Evolutionary conservation across 2,888 invertebrate species (phyloP).

Genomic region (Troglohyphantes excavatus): DNA sequence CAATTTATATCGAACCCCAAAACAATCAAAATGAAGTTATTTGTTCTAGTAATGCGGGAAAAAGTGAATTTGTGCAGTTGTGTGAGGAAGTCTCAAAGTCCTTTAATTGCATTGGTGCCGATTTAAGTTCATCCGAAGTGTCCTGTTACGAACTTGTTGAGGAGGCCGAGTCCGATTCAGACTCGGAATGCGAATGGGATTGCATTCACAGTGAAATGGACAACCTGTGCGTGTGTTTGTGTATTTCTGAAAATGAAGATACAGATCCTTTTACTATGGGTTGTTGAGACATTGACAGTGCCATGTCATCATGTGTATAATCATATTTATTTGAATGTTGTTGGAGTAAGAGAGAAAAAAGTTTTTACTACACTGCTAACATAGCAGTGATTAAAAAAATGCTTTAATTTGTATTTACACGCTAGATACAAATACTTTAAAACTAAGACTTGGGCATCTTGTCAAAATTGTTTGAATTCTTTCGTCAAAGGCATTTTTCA

Average conservation of each 20-base stretch:
- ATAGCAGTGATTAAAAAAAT: too few relatives aligned
- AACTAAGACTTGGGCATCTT: too few relatives aligned
- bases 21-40: too few relatives aligned
- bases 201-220: neutral
- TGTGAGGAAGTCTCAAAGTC: neutral
- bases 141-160: neutral
- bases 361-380: too few relatives aligned
- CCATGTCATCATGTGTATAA: too few relatives aligned
- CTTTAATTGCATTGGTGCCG: too few relatives aligned
- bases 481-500: too few relatives aligned
- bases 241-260: neutral
- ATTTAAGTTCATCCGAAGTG: neutral
- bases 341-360: neutral
- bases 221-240: neutral
- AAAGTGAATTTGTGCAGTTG: neutral
- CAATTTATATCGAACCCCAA: too few relatives aligned
- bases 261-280: neutral
- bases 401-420: too few relatives aligned
- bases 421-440: too few relatives aligned
- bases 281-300: too few relatives aligned
- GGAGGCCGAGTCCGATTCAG: neutral
- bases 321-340: neutral
- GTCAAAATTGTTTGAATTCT: too few relatives aligned
- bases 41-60: neutral
- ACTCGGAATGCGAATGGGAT: conserved; percentile 14